Base-by-base conservation (phyloP, 2,113 vertebrate species). In the Tautogolabrus adspersus region DNA sequence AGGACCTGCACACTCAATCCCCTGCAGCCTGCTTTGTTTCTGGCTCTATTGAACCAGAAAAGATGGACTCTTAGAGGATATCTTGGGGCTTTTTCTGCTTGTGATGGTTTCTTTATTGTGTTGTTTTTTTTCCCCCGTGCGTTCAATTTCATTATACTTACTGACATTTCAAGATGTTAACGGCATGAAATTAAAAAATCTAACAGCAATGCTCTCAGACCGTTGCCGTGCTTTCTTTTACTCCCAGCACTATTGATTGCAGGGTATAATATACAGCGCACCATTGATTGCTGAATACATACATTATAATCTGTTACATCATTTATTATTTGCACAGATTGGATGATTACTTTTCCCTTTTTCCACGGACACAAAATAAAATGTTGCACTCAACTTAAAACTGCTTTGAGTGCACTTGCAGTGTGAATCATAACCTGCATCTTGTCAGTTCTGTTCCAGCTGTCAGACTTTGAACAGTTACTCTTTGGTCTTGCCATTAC, bases 41-140 rank as follows among this genome's bases (percentile, higher is more conserved):
- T 71, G 77, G 87, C 84, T 89, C 84, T 61, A 83, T 10, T 87
- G 88, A 87, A 88, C 21, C 79, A 84, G 81, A 89, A 86, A 86
- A 79, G 64, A 78, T 75, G 76, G 89, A 79, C 72, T 80, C 81
- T 81, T 75, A 66, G 82, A 54, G 83, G 83, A 87, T 82, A 75
- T 84, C 82, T 80, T 23, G 56, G 40, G 77, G 77, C 44, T 81
- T 77, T 46, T 79, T 69, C 72, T 77, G 60, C 72, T 59, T 15
- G 38, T 71, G 63, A 79, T 58, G 73, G 59, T 51, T 66, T 75
- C 60, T 13, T 49, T 74, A 51, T 75, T 16, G 13, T 52, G 49
- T 52, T 52, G 49, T 8, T 30, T 22, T 22, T 10, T 6, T 6
- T 6, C 6, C 30, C 30, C 30, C 30, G 1, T 42, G 63, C 74